Evolutionary conservation across 2,888 invertebrate genomes (phyloP).

Genomic region (Sclerodermus sp.): DNA sequence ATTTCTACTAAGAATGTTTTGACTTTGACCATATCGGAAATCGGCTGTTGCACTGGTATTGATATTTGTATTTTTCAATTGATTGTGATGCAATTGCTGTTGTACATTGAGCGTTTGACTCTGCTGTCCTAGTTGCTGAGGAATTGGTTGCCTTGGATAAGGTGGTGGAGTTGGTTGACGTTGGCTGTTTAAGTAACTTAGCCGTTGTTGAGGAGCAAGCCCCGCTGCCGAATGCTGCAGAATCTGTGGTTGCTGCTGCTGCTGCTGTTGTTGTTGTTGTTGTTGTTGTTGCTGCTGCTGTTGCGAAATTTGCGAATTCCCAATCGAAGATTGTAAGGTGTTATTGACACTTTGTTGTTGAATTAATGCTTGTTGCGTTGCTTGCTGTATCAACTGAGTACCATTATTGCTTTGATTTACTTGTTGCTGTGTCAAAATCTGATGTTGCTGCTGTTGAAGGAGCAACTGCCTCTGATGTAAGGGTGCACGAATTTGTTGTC

Average conservation of each 20-base stretch:
- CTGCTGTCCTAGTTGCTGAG: slow-evolving; percentile 34
- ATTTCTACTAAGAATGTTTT: slow-evolving; percentile 55
- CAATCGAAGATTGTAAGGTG: slow-evolving; percentile 25
- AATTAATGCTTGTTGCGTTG: slow-evolving; percentile 28
- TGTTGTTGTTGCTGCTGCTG: slow-evolving; percentile 22
- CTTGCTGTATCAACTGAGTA: slow-evolving; percentile 23
- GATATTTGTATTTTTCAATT: slow-evolving; percentile 49
- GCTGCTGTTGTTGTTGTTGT: slow-evolving; percentile 27
- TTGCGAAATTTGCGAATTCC: slow-evolving; percentile 25
- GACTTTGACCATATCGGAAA: slow-evolving; percentile 55
- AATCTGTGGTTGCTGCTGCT: slow-evolving; percentile 26
- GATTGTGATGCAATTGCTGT: slow-evolving; percentile 54
- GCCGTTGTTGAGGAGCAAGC: slow-evolving; percentile 47
- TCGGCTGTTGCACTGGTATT: slow-evolving; percentile 51
- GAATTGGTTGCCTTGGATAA: slow-evolving; percentile 54
- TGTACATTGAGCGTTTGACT: slow-evolving; percentile 50
- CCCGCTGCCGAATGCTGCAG: slow-evolving; percentile 33
- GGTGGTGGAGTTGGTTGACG: slow-evolving; percentile 55
- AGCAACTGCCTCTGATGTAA: slow-evolving; percentile 40
- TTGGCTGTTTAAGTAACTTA: slow-evolving; percentile 47
- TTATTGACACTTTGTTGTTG: slow-evolving; percentile 27
- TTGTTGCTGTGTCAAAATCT: slow-evolving; percentile 27
- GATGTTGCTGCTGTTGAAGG: slow-evolving; percentile 41
- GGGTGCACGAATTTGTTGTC: slow-evolving; percentile 46
- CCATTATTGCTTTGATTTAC: slow-evolving; percentile 31